Conservation (phyloP, 1,140 invertebrate genomes). For the Drosophila prosaltans region DNA sequence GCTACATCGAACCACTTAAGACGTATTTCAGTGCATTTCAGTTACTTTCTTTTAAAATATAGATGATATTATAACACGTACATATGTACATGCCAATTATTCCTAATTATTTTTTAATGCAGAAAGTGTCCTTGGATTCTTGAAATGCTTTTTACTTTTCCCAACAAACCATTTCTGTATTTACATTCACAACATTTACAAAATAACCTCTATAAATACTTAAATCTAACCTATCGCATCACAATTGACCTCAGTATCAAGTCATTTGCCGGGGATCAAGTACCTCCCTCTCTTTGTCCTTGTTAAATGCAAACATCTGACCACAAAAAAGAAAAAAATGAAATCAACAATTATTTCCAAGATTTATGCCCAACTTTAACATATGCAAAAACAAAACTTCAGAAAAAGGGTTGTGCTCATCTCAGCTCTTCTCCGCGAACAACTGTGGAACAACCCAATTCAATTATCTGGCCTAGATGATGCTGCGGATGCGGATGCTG, state of each 20-base stretch:
- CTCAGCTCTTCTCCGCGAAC: conserved; percentile 11
- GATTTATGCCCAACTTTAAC: conserved; percentile 19
- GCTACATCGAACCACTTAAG: no score
- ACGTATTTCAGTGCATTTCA: no score
- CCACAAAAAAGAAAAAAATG: conserved; percentile 27
- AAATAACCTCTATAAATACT: no score
- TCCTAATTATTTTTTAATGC: no score
- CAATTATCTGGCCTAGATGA: conserved; percentile 55
- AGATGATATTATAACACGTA: no score
- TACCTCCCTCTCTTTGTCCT: background rate
- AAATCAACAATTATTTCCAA: conserved; percentile 19
- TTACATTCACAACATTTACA: no score
- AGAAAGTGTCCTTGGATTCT: no score
- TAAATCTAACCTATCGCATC: background rate
- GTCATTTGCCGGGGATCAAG: conserved; percentile 28
- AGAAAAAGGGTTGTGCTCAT: conserved; percentile 60
- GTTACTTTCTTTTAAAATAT: no score
- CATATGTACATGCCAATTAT: no score
- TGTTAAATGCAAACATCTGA: conserved; percentile 8
- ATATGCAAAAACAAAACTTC: conserved; percentile 65
- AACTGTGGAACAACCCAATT: conserved; percentile 61
- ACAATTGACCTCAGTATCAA: conserved; percentile 26
- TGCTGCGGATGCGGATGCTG: conserved; percentile 31
- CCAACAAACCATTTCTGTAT: no score
- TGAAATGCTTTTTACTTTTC: no score